Evolutionary conservation across 2,888 invertebrate genomes (phyloP), one percentile per base, ranked within the genome.

Genomic region (Tetropium fuscum): DNA sequence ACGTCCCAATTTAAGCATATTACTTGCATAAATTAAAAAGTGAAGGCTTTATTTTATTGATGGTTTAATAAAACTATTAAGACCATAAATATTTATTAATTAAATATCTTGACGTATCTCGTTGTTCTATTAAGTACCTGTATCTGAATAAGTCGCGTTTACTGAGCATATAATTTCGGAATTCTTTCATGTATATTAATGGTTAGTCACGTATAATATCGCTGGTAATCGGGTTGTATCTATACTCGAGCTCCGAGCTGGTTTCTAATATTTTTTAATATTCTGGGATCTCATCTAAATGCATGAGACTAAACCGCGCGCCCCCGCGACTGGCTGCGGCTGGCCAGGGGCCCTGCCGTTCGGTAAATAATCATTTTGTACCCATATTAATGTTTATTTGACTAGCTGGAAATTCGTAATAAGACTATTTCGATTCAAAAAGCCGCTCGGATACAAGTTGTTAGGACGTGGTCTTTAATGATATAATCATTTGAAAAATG

Each of bases 341-440:
- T 57, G 58, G 65, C 63, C 63, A 60, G 67, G 65, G 64, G 60
- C 69, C 77, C 76, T 72, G 77, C 76, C 76, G 74, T 64, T 77
- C 74, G 67, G 77, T 78, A 77, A 78, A 79, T 79, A 78, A 79
- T 78, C 75, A 78, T 79, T 77, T 77, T 78, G 75, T 70, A 75
- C 74, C 74, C 71, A 70, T 74, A 78, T 78, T 77, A 79, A 78
- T 78, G 76, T 79, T 63, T 76, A 76, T 76, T 76, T 74, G 75
- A 72, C 71, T 69, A 72, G 72, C 70, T 68, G 61, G 72, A 68
- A 69, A 72, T 71, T 68, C 70, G 68, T 76, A 76, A 77, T 76
- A 69, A 71, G 75, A 74, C 69, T 71, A 75, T 78, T 78, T 67
- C 73, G 58, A 77, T 76, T 77, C 75, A 74, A 74, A 74, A 70